phyloP scores from a whole-genome alignment of 2,797 vertebrate genomes.

The Syngnathus rostellatus region DNA sequence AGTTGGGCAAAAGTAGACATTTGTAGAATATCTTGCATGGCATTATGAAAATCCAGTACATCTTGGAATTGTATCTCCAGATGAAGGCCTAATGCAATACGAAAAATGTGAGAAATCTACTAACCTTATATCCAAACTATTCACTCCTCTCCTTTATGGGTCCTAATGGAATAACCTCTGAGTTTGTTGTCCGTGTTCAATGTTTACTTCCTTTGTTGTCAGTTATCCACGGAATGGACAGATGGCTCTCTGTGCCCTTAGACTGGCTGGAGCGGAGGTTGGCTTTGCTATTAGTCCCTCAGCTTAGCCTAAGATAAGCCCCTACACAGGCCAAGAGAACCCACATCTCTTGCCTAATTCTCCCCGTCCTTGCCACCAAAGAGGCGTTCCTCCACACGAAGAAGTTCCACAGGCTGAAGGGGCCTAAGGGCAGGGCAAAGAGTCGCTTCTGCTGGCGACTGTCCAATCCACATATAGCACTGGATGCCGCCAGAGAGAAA shows the following conservation, averaged over 20 bases:
- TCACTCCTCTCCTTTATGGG: conserved; percentile 50
- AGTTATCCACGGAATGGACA: conserved; percentile 73
- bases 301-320: conserved; percentile 81
- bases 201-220: conserved; percentile 70
- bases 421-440: conserved; percentile 75
- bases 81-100: conserved; percentile 37
- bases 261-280: conserved; percentile 68
- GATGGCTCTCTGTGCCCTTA: conserved; percentile 79
- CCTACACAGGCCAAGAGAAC: conserved; percentile 72
- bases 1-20: not conserved
- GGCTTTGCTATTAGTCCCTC: conserved; percentile 73
- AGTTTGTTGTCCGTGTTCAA: conserved; percentile 52
- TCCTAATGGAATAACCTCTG: conserved; percentile 49
- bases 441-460: conserved; percentile 63
- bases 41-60: not conserved
- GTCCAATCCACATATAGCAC: conserved; percentile 47
- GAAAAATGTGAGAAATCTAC: conserved; percentile 52
- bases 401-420: conserved; percentile 66
- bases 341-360: conserved; percentile 75
- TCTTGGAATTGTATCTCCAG: conserved; percentile 4
- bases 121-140: conserved; percentile 64
- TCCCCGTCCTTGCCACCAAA: conserved; percentile 78
- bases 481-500: conserved; percentile 19
- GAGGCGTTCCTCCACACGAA: conserved; percentile 69
- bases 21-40: not conserved